Evolutionary conservation across 2,113 vertebrate genomes (phyloP).

Genomic region (Saguinus midas): DNA sequence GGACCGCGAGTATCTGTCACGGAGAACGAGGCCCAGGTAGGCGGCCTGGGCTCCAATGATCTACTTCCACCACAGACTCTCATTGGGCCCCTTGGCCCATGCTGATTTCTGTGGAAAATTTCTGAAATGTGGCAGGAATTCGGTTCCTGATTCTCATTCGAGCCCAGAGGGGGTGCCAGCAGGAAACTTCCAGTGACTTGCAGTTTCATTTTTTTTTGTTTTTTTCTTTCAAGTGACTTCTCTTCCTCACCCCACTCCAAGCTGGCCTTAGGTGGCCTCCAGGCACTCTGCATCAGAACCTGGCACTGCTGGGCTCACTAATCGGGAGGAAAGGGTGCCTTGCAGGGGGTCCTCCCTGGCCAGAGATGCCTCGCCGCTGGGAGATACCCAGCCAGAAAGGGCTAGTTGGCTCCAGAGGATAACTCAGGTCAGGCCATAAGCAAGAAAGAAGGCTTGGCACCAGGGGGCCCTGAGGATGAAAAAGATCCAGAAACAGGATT

Average conservation of each 20-base stretch:
- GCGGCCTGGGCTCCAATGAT: not conserved
- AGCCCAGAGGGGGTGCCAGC: not conserved
- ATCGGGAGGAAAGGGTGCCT: not conserved
- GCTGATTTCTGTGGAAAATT: not conserved
- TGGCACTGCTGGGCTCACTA: not conserved
- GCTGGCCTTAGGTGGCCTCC: not conserved
- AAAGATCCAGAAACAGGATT: not conserved
- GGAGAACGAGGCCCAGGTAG: not conserved
- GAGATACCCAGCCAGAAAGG: not conserved
- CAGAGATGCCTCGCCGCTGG: not conserved
- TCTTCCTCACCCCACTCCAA: not conserved
- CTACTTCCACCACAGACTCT: not conserved
- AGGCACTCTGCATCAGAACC: not conserved
- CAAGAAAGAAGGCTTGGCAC: not conserved
- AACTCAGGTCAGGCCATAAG: not conserved
- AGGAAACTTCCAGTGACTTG: not conserved
- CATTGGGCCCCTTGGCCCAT: not conserved
- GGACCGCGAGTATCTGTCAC: fast-evolving
- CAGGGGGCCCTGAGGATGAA: not conserved
- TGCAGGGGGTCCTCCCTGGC: not conserved
- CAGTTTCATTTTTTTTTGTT: not conserved
- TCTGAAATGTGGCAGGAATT: not conserved
- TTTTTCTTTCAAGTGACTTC: not conserved
- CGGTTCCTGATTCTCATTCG: not conserved
- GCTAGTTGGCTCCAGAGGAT: not conserved